Percentiles rank a stretch among this genome's conserved stretches.
phyloP scores from a whole-genome alignment of 2,113 vertebrate species.

The Peucedramus taeniatus region DNA sequence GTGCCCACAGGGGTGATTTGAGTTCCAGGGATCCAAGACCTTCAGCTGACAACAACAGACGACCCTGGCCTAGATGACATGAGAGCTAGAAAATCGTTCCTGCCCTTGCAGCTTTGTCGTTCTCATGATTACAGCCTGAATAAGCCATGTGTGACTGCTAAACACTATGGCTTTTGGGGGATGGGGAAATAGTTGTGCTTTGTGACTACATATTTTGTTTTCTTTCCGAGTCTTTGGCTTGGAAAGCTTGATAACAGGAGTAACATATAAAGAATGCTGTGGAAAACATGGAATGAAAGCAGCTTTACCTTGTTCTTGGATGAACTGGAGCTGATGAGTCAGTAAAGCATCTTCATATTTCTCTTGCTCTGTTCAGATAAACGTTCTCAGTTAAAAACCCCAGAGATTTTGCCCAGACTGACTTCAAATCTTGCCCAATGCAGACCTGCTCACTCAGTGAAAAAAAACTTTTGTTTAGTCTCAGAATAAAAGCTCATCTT shows the following conservation, averaged over 20 bases:
- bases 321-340: background rate
- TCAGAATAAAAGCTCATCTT: background rate
- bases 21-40: background rate
- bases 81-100: background rate
- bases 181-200: background rate
- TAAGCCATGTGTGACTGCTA: background rate
- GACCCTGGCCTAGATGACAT: background rate
- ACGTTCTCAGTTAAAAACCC: background rate
- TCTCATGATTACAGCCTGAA: background rate
- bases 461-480: background rate
- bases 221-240: background rate
- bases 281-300: background rate
- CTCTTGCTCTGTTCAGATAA: background rate
- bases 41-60: background rate
- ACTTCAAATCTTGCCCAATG: background rate
- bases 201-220: background rate
- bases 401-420: background rate
- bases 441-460: background rate
- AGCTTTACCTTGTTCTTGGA: slow-evolving; percentile 35
- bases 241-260: background rate
- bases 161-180: background rate
- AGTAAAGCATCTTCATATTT: background rate
- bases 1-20: background rate
- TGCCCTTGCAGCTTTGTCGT: background rate
- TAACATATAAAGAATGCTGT: slow-evolving; percentile 1